Conservation (phyloP, 1,140 invertebrate genomes). For the Diachasmimorpha longicaudata region DNA sequence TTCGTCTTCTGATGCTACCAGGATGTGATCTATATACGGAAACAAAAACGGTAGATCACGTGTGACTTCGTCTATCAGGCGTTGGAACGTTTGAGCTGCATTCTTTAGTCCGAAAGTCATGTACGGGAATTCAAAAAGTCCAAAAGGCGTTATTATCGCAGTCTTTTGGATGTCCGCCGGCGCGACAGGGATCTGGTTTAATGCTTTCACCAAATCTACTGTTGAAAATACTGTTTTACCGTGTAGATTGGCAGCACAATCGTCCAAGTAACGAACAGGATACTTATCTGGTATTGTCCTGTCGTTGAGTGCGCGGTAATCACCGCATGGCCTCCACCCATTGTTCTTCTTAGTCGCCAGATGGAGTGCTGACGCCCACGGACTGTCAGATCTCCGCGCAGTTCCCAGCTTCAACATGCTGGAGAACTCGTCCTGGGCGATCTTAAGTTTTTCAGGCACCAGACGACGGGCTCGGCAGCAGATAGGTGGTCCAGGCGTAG, state of each 20-base stretch:
- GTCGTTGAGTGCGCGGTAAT: neutral
- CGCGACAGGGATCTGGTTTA: neutral
- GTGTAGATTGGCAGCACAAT: neutral
- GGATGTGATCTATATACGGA: neutral
- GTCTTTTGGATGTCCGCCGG: constrained; percentile 8
- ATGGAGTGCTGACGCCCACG: constrained; percentile 9
- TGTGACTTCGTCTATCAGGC: neutral
- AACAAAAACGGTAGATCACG: neutral
- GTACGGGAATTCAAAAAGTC: neutral
- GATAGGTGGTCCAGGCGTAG: constrained; percentile 43
- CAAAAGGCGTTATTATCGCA: constrained; percentile 1
- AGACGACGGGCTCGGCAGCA: constrained; percentile 44
- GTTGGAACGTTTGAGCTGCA: neutral
- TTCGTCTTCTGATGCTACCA: neutral
- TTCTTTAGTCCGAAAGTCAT: neutral
- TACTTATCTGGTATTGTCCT: neutral
- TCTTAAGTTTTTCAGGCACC: constrained; percentile 37
- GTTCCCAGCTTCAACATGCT: constrained; percentile 35
- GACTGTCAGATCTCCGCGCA: constrained; percentile 30
- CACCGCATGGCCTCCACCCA: neutral
- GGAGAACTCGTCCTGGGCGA: constrained; percentile 41
- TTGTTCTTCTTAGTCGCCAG: too few relatives aligned
- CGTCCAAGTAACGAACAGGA: neutral
- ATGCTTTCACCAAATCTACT: neutral
- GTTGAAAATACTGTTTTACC: neutral